Percentiles rank a stretch among this genome's conserved stretches.
Conservation (phyloP, 2,797 vertebrate species). For the Uromys caudimaculatus region DNA sequence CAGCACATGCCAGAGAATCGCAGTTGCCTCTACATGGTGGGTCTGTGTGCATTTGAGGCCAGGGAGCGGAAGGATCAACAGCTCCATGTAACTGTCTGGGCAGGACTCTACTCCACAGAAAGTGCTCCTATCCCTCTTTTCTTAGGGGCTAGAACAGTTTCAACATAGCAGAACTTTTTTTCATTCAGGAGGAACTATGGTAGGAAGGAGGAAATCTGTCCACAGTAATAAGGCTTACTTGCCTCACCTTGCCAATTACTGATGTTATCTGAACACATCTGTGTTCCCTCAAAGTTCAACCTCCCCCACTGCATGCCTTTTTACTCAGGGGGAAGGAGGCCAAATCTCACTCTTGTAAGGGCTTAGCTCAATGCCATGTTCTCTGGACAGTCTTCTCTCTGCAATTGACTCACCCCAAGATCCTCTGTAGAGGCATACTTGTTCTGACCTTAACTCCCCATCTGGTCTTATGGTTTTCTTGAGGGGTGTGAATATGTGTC, state of each 20-base stretch:
- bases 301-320: background rate
- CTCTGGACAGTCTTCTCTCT: background rate
- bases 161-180: constrained; percentile 13
- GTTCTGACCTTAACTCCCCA: constrained; percentile 28
- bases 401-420: constrained; percentile 15
- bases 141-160: constrained; percentile 22
- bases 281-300: background rate
- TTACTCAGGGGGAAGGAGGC: background rate
- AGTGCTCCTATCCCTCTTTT: background rate
- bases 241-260: constrained; percentile 12
- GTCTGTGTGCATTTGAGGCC: background rate
- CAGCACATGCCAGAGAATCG: background rate
- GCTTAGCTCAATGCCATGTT: background rate
- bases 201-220: constrained; percentile 28
- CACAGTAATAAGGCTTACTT: constrained; percentile 1
- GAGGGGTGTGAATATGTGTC: background rate
- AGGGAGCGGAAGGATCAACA: background rate
- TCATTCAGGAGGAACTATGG: background rate
- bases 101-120: background rate
- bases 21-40: background rate
- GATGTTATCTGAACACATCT: constrained; percentile 15
- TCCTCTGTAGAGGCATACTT: background rate
- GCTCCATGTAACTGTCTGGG: background rate
- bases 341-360: constrained; percentile 7
- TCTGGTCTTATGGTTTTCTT: background rate